Evolutionary conservation across 2,888 invertebrate genomes (phyloP).

Genomic region (Meghimatium bilineatum): DNA sequence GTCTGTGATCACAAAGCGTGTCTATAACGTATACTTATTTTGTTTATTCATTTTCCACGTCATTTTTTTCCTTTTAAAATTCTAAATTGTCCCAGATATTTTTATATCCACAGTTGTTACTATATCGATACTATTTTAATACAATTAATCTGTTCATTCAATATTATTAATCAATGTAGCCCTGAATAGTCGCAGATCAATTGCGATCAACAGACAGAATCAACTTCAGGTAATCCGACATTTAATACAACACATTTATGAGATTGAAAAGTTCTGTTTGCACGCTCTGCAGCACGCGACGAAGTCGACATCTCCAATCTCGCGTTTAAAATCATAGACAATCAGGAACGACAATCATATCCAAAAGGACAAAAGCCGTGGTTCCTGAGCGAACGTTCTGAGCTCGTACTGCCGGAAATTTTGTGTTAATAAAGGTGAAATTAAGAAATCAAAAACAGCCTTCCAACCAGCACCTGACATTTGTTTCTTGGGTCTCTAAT

Average conservation of each 20-base stretch:
- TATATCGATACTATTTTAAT: neutral
- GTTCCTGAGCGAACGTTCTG: constrained; percentile 13
- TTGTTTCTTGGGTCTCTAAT: constrained; percentile 10
- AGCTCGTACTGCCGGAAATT: neutral
- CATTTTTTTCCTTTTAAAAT: neutral
- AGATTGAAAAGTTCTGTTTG: constrained; percentile 32
- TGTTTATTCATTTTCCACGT: neutral
- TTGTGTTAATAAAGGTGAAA: constrained; percentile 29
- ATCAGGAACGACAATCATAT: neutral
- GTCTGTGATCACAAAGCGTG: neutral
- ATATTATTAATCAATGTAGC: constrained; percentile 16
- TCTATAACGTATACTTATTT: neutral
- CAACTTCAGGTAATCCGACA: constrained; percentile 22
- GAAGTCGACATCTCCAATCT: constrained; percentile 4
- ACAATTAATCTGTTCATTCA: neutral
- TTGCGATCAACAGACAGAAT: constrained; percentile 19
- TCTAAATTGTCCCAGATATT: neutral
- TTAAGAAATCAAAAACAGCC: constrained; percentile 31
- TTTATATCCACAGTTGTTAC: neutral
- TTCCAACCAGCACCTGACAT: constrained; percentile 7
- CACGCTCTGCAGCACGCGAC: constrained; percentile 13
- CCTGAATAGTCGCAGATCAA: constrained; percentile 16
- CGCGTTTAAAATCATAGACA: constrained; percentile 16
- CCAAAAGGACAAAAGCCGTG: constrained; percentile 9
- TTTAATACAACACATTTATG: constrained; percentile 16